A percentile compares a stretch with the other conserved stretches of the same genome.
These are phyloP conservation scores for Gryon sp. DNA, from an alignment of 1,140 invertebrate genomes.

Conservation along the genomic window DNA sequence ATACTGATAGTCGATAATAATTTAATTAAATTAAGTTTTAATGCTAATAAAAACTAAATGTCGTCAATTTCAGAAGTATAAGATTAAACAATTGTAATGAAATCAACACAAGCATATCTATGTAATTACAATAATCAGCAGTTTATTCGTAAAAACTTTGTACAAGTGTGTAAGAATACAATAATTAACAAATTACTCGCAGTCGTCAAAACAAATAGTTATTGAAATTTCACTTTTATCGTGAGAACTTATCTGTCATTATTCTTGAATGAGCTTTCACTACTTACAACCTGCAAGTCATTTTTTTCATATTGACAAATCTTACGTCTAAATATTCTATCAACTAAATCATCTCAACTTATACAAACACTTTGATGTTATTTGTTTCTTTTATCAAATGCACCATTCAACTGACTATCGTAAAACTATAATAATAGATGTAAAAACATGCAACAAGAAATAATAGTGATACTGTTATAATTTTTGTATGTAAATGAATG, in stretches of 20 bases:
- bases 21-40: too few species aligned
- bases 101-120: too few species aligned
- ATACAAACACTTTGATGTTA: background rate
- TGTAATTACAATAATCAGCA: background rate
- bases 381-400: background rate
- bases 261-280: conserved; percentile 36
- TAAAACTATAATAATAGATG: too few species aligned
- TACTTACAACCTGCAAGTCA: conserved; percentile 1
- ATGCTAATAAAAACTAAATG: too few species aligned
- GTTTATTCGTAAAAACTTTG: background rate
- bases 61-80: too few species aligned
- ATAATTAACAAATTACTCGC: conserved; percentile 5
- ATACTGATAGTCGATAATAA: too few species aligned
- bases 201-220: conserved; percentile 6
- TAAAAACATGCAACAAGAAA: background rate
- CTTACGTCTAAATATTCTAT: conserved; percentile 1
- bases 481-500: conserved; percentile 22
- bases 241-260: conserved; percentile 34
- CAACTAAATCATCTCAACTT: background rate
- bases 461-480: conserved; percentile 3
- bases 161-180: background rate
- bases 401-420: too few species aligned
- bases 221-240: conserved; percentile 40
- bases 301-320: conserved; percentile 9
- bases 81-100: too few species aligned